These are phyloP conservation scores for Dreissena rostriformis DNA, from an alignment of 1,140 invertebrate species.

Conservation along the genomic window DNA sequence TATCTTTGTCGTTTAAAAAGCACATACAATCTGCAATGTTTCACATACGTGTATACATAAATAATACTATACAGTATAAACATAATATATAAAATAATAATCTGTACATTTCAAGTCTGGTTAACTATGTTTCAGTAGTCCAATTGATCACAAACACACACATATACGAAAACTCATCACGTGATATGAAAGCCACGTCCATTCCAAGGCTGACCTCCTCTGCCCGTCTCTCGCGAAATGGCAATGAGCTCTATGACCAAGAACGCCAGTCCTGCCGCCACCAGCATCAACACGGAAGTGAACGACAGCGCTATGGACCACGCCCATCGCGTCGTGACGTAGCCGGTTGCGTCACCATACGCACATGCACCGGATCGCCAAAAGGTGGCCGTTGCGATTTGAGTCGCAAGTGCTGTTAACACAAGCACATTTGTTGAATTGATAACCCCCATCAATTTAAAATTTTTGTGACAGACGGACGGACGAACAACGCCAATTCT, in stretches of 20 bases:
- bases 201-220: background rate
- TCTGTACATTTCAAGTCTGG: no score
- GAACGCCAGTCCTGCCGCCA: background rate
- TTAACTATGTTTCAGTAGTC: no score
- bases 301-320: conserved; percentile 3
- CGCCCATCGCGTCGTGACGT: background rate
- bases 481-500: no score
- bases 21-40: no score
- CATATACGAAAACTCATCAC: background rate
- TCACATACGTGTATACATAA: no score
- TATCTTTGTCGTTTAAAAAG: no score
- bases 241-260: background rate
- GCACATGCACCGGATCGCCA: background rate
- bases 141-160: no score
- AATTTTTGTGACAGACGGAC: no score
- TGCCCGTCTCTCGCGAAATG: background rate
- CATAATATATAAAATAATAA: no score
- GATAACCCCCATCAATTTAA: no score
- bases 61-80: no score
- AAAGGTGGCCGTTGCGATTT: background rate
- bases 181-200: background rate
- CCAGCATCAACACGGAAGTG: background rate
- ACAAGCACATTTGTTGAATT: no score
- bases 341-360: background rate
- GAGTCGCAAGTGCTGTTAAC: background rate